These are phyloP conservation scores for Ambastaia sidthimunki DNA, from an alignment of 2,797 vertebrate species.

Conservation along the genomic window DNA sequence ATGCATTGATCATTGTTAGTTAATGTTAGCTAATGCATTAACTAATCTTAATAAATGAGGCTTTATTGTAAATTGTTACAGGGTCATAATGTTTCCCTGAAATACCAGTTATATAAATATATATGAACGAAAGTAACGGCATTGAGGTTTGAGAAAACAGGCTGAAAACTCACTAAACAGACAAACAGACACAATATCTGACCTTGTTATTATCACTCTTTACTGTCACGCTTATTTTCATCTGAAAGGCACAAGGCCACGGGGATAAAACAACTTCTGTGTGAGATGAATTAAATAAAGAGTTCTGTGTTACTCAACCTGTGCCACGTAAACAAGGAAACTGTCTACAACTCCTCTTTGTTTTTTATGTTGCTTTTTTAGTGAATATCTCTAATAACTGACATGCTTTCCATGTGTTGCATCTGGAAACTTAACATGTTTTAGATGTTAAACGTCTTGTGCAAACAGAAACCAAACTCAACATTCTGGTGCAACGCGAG, in stretches of 20 bases:
- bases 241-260: constrained; percentile 6
- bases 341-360: not conserved
- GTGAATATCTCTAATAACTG: not conserved
- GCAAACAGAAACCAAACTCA: not conserved
- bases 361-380: not conserved
- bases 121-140: not conserved
- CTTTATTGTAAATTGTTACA: too few species aligned
- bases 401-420: not conserved
- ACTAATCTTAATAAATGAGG: too few species aligned
- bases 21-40: too few species aligned
- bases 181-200: not conserved
- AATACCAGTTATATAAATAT: too few species aligned
- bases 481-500: too few species aligned
- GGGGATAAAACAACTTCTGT: not conserved
- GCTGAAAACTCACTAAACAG: not conserved
- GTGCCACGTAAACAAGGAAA: not conserved
- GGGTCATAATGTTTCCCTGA: too few species aligned
- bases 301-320: constrained; percentile 1
- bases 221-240: constrained; percentile 8
- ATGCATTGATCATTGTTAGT: too few species aligned
- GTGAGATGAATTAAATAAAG: not conserved
- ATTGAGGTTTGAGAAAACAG: not conserved
- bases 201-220: not conserved
- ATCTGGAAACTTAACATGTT: not conserved
- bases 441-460: not conserved